Base-by-base conservation (phyloP, 2,888 invertebrate genomes). In the Ecliptopera silaceata region DNA sequence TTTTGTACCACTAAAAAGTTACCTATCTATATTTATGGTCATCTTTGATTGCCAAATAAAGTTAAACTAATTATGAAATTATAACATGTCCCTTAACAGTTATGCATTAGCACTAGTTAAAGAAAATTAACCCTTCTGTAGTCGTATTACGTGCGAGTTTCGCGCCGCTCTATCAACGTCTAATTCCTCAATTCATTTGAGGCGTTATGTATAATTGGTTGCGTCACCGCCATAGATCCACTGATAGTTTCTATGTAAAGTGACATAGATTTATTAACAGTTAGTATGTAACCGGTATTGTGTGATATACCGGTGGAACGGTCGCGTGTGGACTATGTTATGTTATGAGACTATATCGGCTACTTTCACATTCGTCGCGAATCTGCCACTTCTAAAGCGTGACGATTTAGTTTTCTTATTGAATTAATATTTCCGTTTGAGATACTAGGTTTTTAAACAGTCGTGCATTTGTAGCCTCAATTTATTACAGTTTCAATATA, bases 201-300 rank as follows among this genome's bases (percentile, higher is more conserved):
- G 72, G 74, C 74, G 80, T 49, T 79, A 75, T 80, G 80, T 81
- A 82, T 86, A 87, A 88, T 88, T 82, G 84, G 84, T 90, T 89
- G 82, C 90, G 84, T 90, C 89, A 48, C 3, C 18, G 49, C 15
- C 36, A 36, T 36, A 36, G 36, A 36, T 15, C n/a, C 15, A 15
- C 10, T 36, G 10, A 15, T 36, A 36, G 36, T 36, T 15, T 36
- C 15, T 36, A 13, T 8, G 5, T 15, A 34, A 34, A 36, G 15
- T 8, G 31, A n/a, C 36, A 22, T 32, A 31, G 54, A 54, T 38
- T 50, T 54, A 31, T 12, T 11, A 42, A 22, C 38, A 45, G 56
- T 52, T 43, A 43, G 45, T 53, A 42, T 4, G 15, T 32, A 58
- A 58, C 58, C 46, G 54, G 65, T 77, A 78, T 80, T 80, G 82